Percentiles rank a stretch among this genome's conserved stretches.
phyloP scores from a whole-genome alignment of 2,113 vertebrate species.

The Rhombomys opimus region DNA sequence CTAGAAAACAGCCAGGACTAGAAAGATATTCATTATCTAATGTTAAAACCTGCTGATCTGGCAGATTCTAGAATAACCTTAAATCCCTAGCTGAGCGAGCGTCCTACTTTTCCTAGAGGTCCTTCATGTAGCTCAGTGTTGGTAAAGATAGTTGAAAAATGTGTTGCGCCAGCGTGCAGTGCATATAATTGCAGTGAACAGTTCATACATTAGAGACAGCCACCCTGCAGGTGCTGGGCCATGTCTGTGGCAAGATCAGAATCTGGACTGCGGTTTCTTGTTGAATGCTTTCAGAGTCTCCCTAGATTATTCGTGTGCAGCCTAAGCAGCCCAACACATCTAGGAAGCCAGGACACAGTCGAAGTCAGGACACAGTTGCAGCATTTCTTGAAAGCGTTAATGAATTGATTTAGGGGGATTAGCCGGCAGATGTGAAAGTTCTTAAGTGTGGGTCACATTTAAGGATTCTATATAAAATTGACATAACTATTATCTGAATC shows the following conservation, averaged over 20 bases:
- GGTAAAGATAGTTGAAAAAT: not conserved
- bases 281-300: not conserved
- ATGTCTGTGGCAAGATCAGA: not conserved
- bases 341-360: not conserved
- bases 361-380: not conserved
- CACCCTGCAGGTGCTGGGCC: not conserved
- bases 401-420: not conserved
- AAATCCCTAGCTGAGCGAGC: not conserved
- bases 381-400: slow-evolving; percentile 2
- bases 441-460: not conserved
- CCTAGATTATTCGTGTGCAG: not conserved
- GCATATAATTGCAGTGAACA: not conserved
- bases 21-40: no score
- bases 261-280: not conserved
- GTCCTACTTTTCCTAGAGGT: not conserved
- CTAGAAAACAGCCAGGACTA: not conserved
- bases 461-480: not conserved
- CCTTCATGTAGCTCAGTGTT: not conserved
- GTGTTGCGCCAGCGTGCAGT: not conserved
- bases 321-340: not conserved
- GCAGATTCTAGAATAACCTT: not conserved
- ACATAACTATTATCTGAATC: slow-evolving; percentile 20
- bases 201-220: not conserved
- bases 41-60: not conserved
- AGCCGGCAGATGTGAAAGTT: not conserved